These are phyloP conservation scores for human (Homo sapiens) DNA, from an alignment of 2,113 vertebrate genomes.

Conservation along the genomic window GRCh38 chr1:20120001-20120500, in stretches of 20 bases:
- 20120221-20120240: neutral
- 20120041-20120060: neutral
- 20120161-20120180: rapidly evolving
- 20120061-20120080: neutral
- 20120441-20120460: too few relatives aligned
- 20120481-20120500: rapidly evolving
- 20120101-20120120: neutral
- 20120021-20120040: too few relatives aligned
- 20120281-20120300: neutral
- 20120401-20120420: too few relatives aligned
- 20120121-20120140: neutral
- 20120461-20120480: too few relatives aligned
- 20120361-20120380: too few relatives aligned
- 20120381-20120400: too few relatives aligned
- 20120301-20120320: neutral
- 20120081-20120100: neutral
- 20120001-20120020: too few relatives aligned
- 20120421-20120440: too few relatives aligned
- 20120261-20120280: neutral
- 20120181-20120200: neutral
- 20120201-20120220: neutral
- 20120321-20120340: neutral
- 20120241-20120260: neutral
- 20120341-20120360: too few relatives aligned
- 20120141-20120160: neutral